phyloP scores from a whole-genome alignment of 2,888 invertebrate genomes.

The Melanostoma mellinum region DNA sequence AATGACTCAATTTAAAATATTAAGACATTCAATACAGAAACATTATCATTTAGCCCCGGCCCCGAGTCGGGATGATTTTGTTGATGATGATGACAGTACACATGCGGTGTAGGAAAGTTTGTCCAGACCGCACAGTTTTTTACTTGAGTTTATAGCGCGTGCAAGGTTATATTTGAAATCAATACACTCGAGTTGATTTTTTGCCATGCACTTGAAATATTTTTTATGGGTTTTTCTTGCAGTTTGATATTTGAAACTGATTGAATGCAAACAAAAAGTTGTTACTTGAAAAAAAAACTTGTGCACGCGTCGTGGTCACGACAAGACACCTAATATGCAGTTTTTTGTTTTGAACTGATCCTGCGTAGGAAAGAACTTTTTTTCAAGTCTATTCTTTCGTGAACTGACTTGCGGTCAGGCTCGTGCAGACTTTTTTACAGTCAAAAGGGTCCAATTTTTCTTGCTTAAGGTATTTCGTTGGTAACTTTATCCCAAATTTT shows the following conservation, averaged over 20 bases:
- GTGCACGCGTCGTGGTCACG: too few species aligned
- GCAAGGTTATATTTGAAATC: constrained; percentile 31
- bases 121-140: constrained; percentile 20
- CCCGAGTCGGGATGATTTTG: constrained; percentile 31
- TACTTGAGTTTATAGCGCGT: constrained; percentile 23
- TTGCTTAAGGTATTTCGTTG: too few species aligned
- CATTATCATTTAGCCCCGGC: constrained; percentile 60
- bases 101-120: constrained; percentile 31
- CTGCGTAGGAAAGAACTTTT: too few species aligned
- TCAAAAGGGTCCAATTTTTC: too few species aligned
- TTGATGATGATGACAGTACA: constrained; percentile 15
- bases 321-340: too few species aligned
- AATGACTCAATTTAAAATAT: constrained; percentile 71
- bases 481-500: too few species aligned
- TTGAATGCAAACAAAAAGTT: too few species aligned
- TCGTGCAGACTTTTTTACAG: too few species aligned
- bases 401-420: too few species aligned
- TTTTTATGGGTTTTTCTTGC: constrained; percentile 19
- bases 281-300: too few species aligned
- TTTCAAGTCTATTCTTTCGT: too few species aligned
- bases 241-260: constrained; percentile 7
- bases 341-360: too few species aligned
- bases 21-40: constrained; percentile 70
- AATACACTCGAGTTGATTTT: constrained; percentile 11
- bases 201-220: constrained; percentile 20